Conservation (phyloP, 2,113 vertebrate species). For the Stigmatopora nigra region DNA sequence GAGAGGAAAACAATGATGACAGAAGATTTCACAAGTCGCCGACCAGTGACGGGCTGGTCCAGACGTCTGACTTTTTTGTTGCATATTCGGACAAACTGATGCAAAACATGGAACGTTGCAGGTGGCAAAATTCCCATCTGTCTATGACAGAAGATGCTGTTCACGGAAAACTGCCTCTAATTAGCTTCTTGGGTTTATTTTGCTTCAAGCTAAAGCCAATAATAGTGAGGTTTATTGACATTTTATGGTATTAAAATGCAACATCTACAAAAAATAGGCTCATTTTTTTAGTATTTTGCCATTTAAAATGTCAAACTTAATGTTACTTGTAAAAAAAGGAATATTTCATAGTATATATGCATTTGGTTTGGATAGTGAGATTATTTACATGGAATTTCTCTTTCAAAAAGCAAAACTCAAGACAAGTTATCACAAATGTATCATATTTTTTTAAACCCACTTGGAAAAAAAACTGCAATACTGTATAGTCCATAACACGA, state of each 20-base stretch:
- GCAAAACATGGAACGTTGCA: neutral
- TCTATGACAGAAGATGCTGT: neutral
- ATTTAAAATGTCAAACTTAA: too few species aligned
- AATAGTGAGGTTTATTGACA: neutral
- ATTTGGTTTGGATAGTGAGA: too few species aligned
- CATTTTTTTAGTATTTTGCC: too few species aligned
- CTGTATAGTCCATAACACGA: neutral
- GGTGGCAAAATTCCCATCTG: neutral
- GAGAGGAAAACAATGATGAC: neutral
- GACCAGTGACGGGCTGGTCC: neutral
- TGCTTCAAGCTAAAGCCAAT: neutral
- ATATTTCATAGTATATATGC: too few species aligned
- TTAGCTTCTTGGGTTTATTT: neutral
- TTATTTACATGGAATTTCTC: too few species aligned
- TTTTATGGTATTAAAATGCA: neutral
- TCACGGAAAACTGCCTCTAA: neutral
- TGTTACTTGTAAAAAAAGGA: too few species aligned
- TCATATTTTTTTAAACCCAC: too few species aligned
- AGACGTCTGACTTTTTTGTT: neutral
- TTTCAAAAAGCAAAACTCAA: too few species aligned
- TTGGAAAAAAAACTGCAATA: neutral
- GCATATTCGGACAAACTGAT: neutral
- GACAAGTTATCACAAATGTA: too few species aligned
- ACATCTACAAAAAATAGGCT: too few species aligned
- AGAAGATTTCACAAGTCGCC: conserved; percentile 4